phyloP scores from a whole-genome alignment of 2,888 invertebrate species.

The Dicycla oo region DNA sequence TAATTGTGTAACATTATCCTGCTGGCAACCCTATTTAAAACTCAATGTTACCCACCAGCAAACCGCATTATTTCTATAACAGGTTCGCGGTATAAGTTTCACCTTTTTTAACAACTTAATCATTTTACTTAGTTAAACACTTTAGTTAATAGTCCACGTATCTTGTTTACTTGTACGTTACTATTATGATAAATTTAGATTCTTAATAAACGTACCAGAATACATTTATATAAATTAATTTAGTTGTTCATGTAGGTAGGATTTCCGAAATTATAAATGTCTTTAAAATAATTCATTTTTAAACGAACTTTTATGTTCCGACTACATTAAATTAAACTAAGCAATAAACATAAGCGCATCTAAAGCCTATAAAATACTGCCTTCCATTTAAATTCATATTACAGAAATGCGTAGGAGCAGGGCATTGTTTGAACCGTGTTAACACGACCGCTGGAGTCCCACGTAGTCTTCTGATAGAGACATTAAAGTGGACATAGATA shows the following conservation, averaged over 20 bases:
- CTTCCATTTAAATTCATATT: conserved; percentile 62
- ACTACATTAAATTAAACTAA: conserved; percentile 7
- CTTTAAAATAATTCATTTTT: neutral
- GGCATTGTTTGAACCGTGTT: conserved; percentile 63
- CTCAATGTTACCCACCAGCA: conserved; percentile 20
- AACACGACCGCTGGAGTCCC: conserved; percentile 63
- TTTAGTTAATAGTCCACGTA: conserved; percentile 39
- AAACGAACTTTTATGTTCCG: neutral
- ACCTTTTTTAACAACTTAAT: conserved; percentile 60
- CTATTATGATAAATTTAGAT: conserved; percentile 48
- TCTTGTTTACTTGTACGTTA: conserved; percentile 31
- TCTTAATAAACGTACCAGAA: conserved; percentile 37
- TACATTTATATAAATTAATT: conserved; percentile 25
- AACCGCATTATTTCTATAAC: conserved; percentile 39
- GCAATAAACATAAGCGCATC: conserved; percentile 5
- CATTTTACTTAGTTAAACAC: conserved; percentile 45
- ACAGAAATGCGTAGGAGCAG: conserved; percentile 58
- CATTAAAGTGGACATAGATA: conserved; percentile 50
- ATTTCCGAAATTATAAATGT: neutral
- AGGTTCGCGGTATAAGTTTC: conserved; percentile 40
- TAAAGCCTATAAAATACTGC: conserved; percentile 42
- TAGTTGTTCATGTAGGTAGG: neutral
- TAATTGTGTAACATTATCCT: neutral
- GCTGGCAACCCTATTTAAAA: conserved; percentile 51
- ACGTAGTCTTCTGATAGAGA: conserved; percentile 64